These are phyloP conservation scores for Paracanthobrama guichenoti DNA, from an alignment of 2,113 vertebrate genomes.

Conservation along the genomic window DNA sequence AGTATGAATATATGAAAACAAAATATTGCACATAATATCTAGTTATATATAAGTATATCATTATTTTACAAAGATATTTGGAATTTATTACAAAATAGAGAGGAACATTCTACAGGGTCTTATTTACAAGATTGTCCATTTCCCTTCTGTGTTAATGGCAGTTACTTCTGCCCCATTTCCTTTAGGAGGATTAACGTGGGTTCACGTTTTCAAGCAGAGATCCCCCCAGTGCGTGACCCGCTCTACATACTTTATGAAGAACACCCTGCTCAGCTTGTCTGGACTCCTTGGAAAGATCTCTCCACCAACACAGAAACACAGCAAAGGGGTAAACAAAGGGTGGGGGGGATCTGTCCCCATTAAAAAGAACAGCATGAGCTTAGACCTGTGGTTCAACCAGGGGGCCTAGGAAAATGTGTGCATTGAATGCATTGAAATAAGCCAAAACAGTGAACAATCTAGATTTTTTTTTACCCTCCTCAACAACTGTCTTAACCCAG, in stretches of 20 bases:
- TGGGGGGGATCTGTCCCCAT: not conserved
- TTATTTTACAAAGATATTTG: too few relatives aligned
- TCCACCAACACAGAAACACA: constrained; percentile 69
- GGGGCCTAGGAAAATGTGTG: too few relatives aligned
- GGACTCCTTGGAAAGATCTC: constrained; percentile 77
- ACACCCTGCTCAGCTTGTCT: constrained; percentile 71
- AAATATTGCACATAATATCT: too few relatives aligned
- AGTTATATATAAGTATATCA: too few relatives aligned
- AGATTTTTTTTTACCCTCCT: too few relatives aligned
- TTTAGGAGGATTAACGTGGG: constrained; percentile 80
- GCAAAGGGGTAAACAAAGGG: constrained; percentile 62
- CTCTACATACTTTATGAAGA: constrained; percentile 51
- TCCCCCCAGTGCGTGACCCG: constrained; percentile 68
- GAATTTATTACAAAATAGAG: not conserved
- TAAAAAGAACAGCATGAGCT: too few relatives aligned
- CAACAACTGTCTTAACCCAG: too few relatives aligned
- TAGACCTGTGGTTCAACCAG: too few relatives aligned
- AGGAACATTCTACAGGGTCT: not conserved
- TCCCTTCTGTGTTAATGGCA: not conserved
- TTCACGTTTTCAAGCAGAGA: constrained; percentile 76
- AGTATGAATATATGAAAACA: too few relatives aligned
- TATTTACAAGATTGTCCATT: not conserved
- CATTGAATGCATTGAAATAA: not conserved
- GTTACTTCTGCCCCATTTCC: not conserved
- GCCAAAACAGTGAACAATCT: not conserved